Conservation (phyloP, 2,888 invertebrate species). For the Parascotia fuliginaria region DNA sequence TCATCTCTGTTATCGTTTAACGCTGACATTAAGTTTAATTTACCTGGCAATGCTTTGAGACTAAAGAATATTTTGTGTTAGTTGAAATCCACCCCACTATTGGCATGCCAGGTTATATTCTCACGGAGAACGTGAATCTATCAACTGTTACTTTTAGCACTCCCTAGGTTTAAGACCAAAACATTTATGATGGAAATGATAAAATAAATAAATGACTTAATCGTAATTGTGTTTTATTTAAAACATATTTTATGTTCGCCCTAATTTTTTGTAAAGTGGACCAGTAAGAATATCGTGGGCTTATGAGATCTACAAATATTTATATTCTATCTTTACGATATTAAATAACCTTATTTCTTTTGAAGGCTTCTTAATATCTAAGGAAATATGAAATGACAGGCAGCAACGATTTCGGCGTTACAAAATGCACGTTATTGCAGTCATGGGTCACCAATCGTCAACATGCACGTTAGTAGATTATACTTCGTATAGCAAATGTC, state of each 20-base stretch:
- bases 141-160: slow-evolving; percentile 10
- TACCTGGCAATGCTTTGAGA: slow-evolving; percentile 8
- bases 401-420: no score
- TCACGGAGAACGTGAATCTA: slow-evolving; percentile 7
- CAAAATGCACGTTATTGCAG: no score
- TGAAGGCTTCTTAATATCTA: no score
- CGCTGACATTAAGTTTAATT: slow-evolving; percentile 5
- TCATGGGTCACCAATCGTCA: no score
- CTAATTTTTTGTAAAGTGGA: no score
- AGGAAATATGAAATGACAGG: no score
- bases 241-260: neutral
- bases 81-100: neutral
- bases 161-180: slow-evolving; percentile 16
- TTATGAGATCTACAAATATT: no score
- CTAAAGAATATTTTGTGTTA: slow-evolving; percentile 2
- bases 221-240: slow-evolving; percentile 33
- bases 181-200: slow-evolving; percentile 12
- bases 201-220: slow-evolving; percentile 24
- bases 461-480: no score
- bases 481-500: no score
- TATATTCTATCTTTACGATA: no score
- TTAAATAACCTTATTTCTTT: no score
- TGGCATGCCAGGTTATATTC: slow-evolving; percentile 7
- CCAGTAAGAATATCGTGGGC: no score
- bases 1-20: slow-evolving; percentile 2